phyloP scores from a whole-genome alignment of 2,113 vertebrate genomes.

The Pachyramphus minor region DNA sequence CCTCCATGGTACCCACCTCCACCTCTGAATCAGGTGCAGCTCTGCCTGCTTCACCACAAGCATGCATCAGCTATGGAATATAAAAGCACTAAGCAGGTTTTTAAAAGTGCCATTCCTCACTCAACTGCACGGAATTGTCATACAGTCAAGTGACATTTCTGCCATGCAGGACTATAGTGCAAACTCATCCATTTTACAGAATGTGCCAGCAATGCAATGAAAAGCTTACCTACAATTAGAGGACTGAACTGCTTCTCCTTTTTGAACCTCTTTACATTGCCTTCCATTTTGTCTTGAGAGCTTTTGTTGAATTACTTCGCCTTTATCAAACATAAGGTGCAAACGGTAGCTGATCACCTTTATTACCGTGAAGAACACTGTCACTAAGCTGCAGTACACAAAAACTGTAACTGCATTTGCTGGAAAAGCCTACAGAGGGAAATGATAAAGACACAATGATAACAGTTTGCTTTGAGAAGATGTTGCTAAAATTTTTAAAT shows the following conservation, averaged over 20 bases:
- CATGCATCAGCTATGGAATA: not conserved
- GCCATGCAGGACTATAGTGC: not conserved
- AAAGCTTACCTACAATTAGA: constrained; percentile 75
- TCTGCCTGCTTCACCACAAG: not conserved
- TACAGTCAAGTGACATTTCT: not conserved
- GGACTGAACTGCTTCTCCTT: constrained; percentile 68
- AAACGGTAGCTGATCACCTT: constrained; percentile 92
- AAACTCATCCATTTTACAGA: not conserved
- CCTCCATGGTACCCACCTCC: not conserved
- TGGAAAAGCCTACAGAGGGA: constrained; percentile 83
- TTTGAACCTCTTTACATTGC: constrained; percentile 68
- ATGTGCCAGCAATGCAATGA: not conserved
- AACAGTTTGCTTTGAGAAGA: not conserved
- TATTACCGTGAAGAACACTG: constrained; percentile 87
- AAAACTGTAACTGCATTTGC: constrained; percentile 84
- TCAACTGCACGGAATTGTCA: not conserved
- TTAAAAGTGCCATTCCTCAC: not conserved
- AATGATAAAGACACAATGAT: not conserved
- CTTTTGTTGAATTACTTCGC: constrained; percentile 79
- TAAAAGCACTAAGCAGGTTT: not conserved
- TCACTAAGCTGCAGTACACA: constrained; percentile 90
- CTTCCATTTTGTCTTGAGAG: constrained; percentile 77
- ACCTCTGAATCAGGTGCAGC: not conserved
- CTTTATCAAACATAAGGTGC: constrained; percentile 93
- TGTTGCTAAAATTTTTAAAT: not conserved